Conservation (phyloP, 2,888 invertebrate species). For the Epinotia ramella region DNA sequence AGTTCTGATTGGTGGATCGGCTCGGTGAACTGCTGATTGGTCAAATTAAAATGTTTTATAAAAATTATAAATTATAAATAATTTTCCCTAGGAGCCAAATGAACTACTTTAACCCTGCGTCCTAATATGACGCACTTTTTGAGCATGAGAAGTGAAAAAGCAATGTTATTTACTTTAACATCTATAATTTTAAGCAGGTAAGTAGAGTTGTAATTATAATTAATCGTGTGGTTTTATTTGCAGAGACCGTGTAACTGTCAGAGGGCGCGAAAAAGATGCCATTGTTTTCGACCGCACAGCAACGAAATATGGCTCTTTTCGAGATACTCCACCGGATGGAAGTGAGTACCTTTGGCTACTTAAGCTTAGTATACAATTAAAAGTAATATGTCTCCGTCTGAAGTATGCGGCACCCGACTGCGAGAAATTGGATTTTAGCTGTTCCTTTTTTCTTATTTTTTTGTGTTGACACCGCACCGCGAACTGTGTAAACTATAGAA, state of each 20-base stretch:
- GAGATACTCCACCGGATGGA: conserved; percentile 98
- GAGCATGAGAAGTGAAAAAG: too few relatives aligned
- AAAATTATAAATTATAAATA: too few relatives aligned
- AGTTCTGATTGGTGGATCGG: too few relatives aligned
- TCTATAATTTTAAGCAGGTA: background rate
- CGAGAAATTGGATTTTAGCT: background rate
- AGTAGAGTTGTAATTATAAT: background rate
- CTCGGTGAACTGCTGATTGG: too few relatives aligned
- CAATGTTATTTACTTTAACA: background rate
- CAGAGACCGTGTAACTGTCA: conserved; percentile 98
- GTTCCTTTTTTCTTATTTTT: conserved; percentile 7
- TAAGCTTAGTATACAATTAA: conserved; percentile 32
- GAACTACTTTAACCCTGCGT: too few relatives aligned
- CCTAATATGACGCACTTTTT: too few relatives aligned
- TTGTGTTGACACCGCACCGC: conserved; percentile 47
- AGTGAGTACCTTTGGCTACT: conserved; percentile 81
- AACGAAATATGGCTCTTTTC: conserved; percentile 99
- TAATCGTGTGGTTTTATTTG: conserved; percentile 70
- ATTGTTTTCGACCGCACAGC: conserved; percentile 95
- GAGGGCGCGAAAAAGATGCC: conserved; percentile 94
- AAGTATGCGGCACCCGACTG: background rate
- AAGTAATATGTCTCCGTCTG: conserved; percentile 7
- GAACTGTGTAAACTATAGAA: conserved; percentile 72
- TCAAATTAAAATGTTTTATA: too few relatives aligned
- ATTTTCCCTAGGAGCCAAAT: too few relatives aligned